These are phyloP conservation scores for Arenaria interpres DNA, from an alignment of 2,113 vertebrate species.

Conservation along the genomic window DNA sequence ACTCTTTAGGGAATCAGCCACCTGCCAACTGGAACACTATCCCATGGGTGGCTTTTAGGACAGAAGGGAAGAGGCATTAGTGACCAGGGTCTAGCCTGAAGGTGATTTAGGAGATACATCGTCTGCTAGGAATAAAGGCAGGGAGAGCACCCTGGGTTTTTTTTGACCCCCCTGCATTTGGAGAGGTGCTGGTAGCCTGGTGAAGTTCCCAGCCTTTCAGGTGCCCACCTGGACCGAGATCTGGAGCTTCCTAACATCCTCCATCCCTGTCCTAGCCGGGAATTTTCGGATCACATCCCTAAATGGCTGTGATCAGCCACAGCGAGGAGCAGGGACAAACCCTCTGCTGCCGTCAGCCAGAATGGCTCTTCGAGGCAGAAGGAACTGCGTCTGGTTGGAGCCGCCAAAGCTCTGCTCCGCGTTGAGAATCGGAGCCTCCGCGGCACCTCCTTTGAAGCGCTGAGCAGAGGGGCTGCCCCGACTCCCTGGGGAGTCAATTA, in stretches of 20 bases:
- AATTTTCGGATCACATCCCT: neutral
- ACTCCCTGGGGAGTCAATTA: neutral
- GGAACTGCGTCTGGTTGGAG: neutral
- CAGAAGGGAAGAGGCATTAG: neutral
- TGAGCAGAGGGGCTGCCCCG: neutral
- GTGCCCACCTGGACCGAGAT: neutral
- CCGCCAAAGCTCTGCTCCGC: neutral
- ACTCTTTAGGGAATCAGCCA: neutral
- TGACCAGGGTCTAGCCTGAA: neutral
- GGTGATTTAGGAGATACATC: neutral
- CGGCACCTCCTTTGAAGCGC: neutral
- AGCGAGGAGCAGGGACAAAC: fast-evolving
- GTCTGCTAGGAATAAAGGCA: neutral
- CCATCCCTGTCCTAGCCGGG: neutral
- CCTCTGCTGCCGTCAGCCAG: neutral
- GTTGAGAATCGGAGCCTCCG: neutral
- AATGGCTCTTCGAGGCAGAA: neutral
- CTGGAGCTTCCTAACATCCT: neutral
- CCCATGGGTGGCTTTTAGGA: neutral
- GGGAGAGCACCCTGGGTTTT: too few relatives aligned
- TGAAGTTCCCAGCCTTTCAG: neutral
- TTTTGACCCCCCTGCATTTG: neutral
- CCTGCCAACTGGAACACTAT: fast-evolving
- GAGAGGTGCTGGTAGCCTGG: neutral
- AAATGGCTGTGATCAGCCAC: neutral